These are phyloP conservation scores for Gadus macrocephalus DNA, from an alignment of 2,113 vertebrate genomes.

Conservation along the genomic window DNA sequence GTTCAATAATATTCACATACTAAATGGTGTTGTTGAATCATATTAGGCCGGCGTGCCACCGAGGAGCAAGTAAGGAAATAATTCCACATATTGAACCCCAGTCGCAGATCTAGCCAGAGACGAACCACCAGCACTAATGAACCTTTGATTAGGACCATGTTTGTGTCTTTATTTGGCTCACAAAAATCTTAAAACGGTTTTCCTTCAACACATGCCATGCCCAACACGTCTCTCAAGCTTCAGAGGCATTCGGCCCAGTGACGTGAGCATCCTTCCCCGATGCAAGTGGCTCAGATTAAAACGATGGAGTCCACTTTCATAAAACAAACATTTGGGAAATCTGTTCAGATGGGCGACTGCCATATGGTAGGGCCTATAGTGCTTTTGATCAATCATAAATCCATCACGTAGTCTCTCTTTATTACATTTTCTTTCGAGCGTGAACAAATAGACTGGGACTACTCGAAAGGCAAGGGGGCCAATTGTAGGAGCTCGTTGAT, in stretches of 20 bases:
- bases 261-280: conserved; percentile 61
- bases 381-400: conserved; percentile 80
- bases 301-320: conserved; percentile 62
- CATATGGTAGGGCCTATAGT: conserved; percentile 75
- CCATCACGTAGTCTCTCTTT: conserved; percentile 72
- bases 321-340: conserved; percentile 80
- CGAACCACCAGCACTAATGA: no score
- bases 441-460: conserved; percentile 76
- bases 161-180: no score
- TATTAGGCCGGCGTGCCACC: no score
- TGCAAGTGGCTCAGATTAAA: conserved; percentile 60
- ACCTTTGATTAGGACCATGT: no score
- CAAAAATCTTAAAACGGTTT: neutral
- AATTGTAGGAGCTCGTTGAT: conserved; percentile 67
- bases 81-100: no score
- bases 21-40: no score
- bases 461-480: conserved; percentile 56
- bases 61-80: no score
- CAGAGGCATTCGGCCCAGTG: conserved; percentile 55
- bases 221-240: neutral
- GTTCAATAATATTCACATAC: no score
- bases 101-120: no score
- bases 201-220: neutral
- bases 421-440: conserved; percentile 77
- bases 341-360: conserved; percentile 67